Evolutionary conservation across 2,113 vertebrate genomes (phyloP).

Genomic region (Plectropomus leopardus): DNA sequence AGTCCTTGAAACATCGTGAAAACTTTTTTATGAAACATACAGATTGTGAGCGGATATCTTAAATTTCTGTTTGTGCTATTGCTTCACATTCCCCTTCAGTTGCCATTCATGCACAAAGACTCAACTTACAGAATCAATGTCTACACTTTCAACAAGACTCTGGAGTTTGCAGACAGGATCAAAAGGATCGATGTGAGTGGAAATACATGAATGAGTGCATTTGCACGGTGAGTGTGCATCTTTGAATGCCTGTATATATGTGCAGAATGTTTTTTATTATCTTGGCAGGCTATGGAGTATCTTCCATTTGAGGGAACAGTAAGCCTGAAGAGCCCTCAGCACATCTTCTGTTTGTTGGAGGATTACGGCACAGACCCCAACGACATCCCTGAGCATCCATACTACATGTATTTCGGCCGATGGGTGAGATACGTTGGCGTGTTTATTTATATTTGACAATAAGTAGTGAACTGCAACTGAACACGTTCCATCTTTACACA

Average conservation of each 20-base stretch:
- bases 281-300: conserved; percentile 91
- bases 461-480: background rate
- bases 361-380: conserved; percentile 96
- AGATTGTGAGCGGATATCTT: background rate
- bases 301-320: conserved; percentile 94
- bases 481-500: background rate
- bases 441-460: background rate
- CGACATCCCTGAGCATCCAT: conserved; percentile 89
- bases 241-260: background rate
- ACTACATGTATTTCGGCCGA: conserved; percentile 94
- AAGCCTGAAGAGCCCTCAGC: conserved; percentile 92
- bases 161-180: conserved; percentile 91
- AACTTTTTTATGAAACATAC: background rate
- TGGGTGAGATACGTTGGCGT: conserved; percentile 88
- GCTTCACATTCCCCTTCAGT: conserved; percentile 80
- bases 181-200: conserved; percentile 93
- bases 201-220: no score
- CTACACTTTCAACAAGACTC: conserved; percentile 96
- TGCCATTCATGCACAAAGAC: conserved; percentile 88
- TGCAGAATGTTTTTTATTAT: conserved; percentile 12
- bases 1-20: background rate
- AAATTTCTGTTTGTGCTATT: conserved; percentile 1
- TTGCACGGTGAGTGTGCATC: background rate
- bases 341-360: conserved; percentile 93
- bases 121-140: conserved; percentile 95